These are phyloP conservation scores for Piprites chloris DNA, from an alignment of 2,113 vertebrate genomes.

Conservation along the genomic window DNA sequence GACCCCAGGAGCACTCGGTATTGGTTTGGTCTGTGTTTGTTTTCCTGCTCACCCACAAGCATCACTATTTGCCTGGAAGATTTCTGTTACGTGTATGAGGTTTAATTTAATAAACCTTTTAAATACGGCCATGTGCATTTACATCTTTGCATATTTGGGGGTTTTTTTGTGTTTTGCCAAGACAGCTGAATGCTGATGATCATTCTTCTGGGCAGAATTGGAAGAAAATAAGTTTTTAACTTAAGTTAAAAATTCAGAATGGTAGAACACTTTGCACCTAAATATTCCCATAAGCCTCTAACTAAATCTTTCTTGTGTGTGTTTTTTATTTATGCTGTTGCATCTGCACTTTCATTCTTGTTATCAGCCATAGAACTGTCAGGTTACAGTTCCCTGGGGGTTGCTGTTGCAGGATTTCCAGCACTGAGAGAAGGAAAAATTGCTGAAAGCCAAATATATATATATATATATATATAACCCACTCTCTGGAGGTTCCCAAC, in stretches of 20 bases:
- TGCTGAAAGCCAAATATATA: conserved; percentile 18
- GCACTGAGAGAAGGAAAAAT: neutral
- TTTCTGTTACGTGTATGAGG: neutral
- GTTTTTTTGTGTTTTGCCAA: neutral
- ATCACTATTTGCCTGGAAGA: neutral
- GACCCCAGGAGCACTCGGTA: neutral
- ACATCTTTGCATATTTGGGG: neutral
- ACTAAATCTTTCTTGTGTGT: neutral
- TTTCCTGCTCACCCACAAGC: neutral
- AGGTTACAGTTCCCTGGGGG: conserved; percentile 2
- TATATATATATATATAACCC: neutral
- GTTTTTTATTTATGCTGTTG: conserved; percentile 46
- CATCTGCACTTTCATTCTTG: conserved; percentile 40
- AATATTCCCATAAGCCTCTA: neutral
- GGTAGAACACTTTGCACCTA: conserved; percentile 37
- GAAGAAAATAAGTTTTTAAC: neutral
- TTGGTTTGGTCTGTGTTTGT: neutral
- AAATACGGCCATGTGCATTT: neutral
- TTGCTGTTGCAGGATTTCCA: conserved; percentile 39
- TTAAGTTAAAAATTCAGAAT: conserved; percentile 14
- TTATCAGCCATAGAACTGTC: conserved; percentile 29
- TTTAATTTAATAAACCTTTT: neutral
- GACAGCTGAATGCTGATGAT: neutral
- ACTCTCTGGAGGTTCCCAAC: conserved; percentile 14
- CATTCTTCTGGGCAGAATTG: neutral